Conservation (phyloP, 2,113 vertebrate species). For the Thalassoma bifasciatum region DNA sequence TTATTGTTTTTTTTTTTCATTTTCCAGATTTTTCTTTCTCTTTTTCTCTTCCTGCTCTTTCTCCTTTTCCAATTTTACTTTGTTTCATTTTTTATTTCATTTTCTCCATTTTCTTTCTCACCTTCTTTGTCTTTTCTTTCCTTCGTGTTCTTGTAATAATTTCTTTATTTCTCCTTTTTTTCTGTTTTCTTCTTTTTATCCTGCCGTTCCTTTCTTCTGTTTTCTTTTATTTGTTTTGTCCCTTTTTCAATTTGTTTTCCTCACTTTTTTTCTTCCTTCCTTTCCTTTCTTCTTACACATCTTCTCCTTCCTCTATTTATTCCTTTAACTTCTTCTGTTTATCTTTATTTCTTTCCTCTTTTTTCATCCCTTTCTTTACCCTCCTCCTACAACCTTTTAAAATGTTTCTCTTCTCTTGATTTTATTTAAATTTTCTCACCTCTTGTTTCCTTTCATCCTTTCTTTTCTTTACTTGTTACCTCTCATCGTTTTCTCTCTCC, state of each 20-base stretch:
- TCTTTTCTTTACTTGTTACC: not conserved
- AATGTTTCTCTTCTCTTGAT: no score
- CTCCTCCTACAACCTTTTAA: no score
- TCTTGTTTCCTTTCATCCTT: not conserved
- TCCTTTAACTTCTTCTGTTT: no score
- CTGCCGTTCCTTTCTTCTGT: no score
- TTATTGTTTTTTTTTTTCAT: no score
- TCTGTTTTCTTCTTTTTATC: not conserved
- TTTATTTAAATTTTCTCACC: no score
- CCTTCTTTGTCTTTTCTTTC: not conserved
- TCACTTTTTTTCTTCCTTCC: no score
- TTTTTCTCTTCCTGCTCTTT: not conserved
- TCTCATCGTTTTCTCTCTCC: slow-evolving; percentile 2
- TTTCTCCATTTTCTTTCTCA: not conserved
- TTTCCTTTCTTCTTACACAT: not conserved
- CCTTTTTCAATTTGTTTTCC: no score
- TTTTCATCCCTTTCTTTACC: no score
- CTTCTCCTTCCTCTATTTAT: no score
- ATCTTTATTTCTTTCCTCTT: not conserved
- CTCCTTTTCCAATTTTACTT: no score
- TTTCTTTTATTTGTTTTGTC: no score
- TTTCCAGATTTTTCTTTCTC: not conserved
- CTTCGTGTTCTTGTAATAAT: not conserved
- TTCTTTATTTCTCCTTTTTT: not conserved
- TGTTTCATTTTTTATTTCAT: not conserved